Percentiles rank a stretch among this genome's conserved stretches.
These are phyloP conservation scores for Hesperophylax magnus DNA, from an alignment of 1,140 invertebrate species.

Conservation along the genomic window DNA sequence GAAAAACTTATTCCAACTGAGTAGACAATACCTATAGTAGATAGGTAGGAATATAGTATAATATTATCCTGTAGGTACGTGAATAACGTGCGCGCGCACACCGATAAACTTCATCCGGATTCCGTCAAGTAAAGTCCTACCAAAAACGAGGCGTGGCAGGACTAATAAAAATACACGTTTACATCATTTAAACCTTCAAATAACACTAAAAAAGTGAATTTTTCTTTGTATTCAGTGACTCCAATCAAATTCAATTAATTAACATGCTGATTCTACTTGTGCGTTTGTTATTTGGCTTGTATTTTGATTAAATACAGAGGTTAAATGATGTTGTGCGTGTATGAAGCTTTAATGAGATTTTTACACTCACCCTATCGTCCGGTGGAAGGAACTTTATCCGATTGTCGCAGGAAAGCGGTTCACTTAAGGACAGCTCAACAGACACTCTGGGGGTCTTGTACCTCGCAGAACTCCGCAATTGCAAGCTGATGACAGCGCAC, in stretches of 20 bases:
- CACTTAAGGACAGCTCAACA: not conserved
- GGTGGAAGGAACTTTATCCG: no score
- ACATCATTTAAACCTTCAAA: not conserved
- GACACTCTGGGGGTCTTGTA: not conserved
- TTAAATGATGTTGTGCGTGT: no score
- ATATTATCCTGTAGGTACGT: not conserved
- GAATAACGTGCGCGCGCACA: slow-evolving; percentile 20
- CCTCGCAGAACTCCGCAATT: not conserved
- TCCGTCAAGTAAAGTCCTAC: not conserved
- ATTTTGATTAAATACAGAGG: no score
- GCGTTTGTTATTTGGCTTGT: no score
- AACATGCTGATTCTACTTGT: no score
- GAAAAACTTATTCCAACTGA: slow-evolving; percentile 15
- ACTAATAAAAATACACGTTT: not conserved
- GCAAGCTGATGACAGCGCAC: slow-evolving; percentile 9
- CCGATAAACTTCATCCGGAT: slow-evolving; percentile 23
- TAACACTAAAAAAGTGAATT: not conserved
- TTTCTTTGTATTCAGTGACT: no score
- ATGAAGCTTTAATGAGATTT: no score
- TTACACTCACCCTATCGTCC: no score
- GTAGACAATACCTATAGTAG: not conserved
- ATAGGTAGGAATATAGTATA: no score
- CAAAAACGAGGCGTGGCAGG: slow-evolving; percentile 28
- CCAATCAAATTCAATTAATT: no score
- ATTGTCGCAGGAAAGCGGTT: no score